Percentiles rank a stretch among this genome's conserved stretches.
Conservation (phyloP, 2,888 invertebrate genomes). For the Drosophila cognata region DNA sequence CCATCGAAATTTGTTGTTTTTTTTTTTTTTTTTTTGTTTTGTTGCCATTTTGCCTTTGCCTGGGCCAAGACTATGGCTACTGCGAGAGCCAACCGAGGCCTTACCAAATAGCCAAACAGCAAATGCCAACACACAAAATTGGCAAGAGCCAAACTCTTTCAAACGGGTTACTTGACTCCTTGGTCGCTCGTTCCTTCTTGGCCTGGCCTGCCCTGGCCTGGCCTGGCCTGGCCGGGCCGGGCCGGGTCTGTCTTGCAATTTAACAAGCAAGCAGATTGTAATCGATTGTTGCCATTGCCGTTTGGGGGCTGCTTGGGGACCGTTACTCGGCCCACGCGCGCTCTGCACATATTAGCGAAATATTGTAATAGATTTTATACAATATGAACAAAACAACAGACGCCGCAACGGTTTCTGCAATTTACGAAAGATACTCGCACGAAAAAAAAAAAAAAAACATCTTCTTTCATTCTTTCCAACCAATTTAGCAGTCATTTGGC, state of each 20-base stretch:
- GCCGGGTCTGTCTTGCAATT: conserved; percentile 62
- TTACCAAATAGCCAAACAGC: conserved; percentile 32
- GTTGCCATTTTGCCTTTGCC: conserved; percentile 25
- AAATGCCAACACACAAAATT: conserved; percentile 73
- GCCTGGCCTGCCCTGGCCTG: conserved; percentile 47
- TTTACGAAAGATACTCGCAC: conserved; percentile 40
- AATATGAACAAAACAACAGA: conserved; percentile 55
- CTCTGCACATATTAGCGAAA: conserved; percentile 67
- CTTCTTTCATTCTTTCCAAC: conserved; percentile 11
- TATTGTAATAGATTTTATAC: conserved; percentile 77
- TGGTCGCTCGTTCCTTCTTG: conserved; percentile 15
- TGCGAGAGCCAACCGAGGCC: conserved; percentile 47
- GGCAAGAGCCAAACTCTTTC: conserved; percentile 47
- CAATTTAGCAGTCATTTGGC: conserved; percentile 61
- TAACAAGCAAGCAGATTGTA: conserved; percentile 80
- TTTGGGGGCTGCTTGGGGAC: conserved; percentile 22
- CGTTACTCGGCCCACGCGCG: conserved; percentile 67
- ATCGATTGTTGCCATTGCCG: conserved; percentile 65
- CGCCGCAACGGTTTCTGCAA: conserved; percentile 40
- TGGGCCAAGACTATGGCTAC: conserved; percentile 34
- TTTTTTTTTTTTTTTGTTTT: conserved; percentile 6
- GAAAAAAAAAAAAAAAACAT: not conserved
- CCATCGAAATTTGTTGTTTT: conserved; percentile 29
- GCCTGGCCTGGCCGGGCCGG: conserved; percentile 44
- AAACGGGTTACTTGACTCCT: conserved; percentile 40